These are phyloP conservation scores for Tridacna crocea DNA, from an alignment of 2,888 invertebrate species.

Conservation along the genomic window DNA sequence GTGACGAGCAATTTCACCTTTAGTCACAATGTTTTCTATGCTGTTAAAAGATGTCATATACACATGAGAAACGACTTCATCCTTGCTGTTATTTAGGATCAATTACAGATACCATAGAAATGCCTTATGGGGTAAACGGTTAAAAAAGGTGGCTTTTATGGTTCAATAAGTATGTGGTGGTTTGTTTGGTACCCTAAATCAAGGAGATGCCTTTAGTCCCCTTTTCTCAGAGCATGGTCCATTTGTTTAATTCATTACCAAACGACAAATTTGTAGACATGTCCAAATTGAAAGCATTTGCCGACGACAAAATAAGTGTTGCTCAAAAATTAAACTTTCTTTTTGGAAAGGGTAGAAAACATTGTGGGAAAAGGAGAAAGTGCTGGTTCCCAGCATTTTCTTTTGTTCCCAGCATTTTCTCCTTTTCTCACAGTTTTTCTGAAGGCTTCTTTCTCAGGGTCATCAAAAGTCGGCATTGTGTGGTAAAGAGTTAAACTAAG, in stretches of 20 bases:
- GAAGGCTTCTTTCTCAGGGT: not conserved
- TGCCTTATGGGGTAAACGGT: too few relatives aligned
- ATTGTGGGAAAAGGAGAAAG: not conserved
- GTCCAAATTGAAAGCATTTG: too few relatives aligned
- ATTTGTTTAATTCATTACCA: not conserved
- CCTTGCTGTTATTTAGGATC: too few relatives aligned
- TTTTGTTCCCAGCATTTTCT: not conserved
- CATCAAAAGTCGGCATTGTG: not conserved
- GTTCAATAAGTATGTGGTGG: too few relatives aligned
- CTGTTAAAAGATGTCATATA: too few relatives aligned
- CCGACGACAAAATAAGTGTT: not conserved
- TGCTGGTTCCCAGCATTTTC: not conserved
- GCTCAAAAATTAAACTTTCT: not conserved
- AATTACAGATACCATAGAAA: too few relatives aligned
- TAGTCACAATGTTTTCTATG: too few relatives aligned
- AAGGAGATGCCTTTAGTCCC: not conserved
- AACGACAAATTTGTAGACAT: too few relatives aligned
- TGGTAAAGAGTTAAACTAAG: not conserved
- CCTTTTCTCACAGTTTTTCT: not conserved
- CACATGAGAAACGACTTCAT: too few relatives aligned
- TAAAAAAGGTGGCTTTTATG: too few relatives aligned
- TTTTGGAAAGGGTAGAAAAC: not conserved
- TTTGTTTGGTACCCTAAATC: too few relatives aligned
- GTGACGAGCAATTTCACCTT: too few relatives aligned
- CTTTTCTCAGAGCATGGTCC: not conserved